Evolutionary conservation across 1,140 invertebrate species (phyloP).

Genomic region (Diachasma alloeum): DNA sequence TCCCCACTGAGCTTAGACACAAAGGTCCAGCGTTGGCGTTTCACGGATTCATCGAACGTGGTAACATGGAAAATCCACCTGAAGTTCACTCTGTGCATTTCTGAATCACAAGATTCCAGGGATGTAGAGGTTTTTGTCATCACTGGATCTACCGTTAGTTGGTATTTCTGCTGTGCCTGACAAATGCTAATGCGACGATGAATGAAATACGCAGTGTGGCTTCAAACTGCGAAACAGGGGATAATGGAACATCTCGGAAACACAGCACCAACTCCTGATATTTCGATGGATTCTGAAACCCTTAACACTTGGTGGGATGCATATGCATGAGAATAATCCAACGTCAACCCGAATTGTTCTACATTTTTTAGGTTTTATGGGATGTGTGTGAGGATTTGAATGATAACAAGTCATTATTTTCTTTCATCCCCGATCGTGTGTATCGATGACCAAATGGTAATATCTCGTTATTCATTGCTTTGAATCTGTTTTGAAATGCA

Average conservation of each 20-base stretch:
- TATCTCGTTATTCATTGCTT: too few relatives aligned
- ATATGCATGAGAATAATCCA: neutral
- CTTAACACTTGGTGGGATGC: neutral
- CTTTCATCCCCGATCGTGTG: too few relatives aligned
- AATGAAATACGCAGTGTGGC: neutral
- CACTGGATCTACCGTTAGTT: neutral
- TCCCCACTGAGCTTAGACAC: neutral
- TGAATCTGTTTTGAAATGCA: too few relatives aligned
- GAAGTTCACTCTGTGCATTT: neutral
- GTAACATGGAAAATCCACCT: neutral
- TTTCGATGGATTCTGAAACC: neutral
- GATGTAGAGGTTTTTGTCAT: neutral
- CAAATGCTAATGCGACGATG: conserved; percentile 5
- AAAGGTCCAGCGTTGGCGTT: neutral
- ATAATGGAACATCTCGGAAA: conserved; percentile 1
- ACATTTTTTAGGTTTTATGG: too few relatives aligned
- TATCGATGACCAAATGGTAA: too few relatives aligned
- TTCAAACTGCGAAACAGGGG: neutral
- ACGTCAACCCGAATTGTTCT: neutral
- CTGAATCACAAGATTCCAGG: neutral
- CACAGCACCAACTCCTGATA: neutral
- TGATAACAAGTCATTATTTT: too few relatives aligned
- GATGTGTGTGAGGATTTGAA: too few relatives aligned
- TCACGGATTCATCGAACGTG: neutral
- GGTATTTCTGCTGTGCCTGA: neutral